Percentiles rank a stretch among this genome's conserved stretches.
Evolutionary conservation across 2,797 vertebrate species (phyloP).

Genomic region (Acanthiza pusilla): DNA sequence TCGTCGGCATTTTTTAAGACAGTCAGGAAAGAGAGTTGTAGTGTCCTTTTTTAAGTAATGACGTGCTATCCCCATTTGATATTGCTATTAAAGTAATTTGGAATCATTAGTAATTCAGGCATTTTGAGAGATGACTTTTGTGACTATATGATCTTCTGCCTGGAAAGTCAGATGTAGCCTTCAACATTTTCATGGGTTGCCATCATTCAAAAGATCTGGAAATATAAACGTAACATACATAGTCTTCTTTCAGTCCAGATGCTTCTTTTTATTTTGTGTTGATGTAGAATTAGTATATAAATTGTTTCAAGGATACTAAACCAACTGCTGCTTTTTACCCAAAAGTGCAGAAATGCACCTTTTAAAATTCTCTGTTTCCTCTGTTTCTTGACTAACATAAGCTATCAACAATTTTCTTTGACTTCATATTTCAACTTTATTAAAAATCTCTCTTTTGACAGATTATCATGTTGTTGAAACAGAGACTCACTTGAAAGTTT

Average conservation of each 20-base stretch:
- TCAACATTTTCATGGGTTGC: neutral
- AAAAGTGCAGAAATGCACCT: neutral
- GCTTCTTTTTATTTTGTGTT: neutral
- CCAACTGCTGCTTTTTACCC: neutral
- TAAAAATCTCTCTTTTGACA: conserved; percentile 49
- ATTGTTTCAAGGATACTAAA: neutral
- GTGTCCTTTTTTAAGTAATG: neutral
- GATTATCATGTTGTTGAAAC: conserved; percentile 77
- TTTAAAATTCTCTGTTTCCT: neutral
- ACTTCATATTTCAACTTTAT: neutral
- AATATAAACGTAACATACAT: neutral
- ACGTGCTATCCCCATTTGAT: neutral
- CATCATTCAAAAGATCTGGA: neutral
- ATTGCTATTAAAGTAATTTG: neutral
- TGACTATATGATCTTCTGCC: neutral
- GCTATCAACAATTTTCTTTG: neutral
- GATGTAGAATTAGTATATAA: neutral
- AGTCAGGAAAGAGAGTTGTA: neutral
- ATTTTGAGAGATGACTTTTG: neutral
- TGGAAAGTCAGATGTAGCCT: neutral
- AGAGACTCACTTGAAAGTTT: conserved; percentile 77
- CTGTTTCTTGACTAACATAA: neutral
- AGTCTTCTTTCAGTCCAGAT: neutral
- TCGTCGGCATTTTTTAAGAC: neutral
- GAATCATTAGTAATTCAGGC: neutral